phyloP scores from a whole-genome alignment of 2,797 vertebrate genomes.

The Microchirus variegatus region DNA sequence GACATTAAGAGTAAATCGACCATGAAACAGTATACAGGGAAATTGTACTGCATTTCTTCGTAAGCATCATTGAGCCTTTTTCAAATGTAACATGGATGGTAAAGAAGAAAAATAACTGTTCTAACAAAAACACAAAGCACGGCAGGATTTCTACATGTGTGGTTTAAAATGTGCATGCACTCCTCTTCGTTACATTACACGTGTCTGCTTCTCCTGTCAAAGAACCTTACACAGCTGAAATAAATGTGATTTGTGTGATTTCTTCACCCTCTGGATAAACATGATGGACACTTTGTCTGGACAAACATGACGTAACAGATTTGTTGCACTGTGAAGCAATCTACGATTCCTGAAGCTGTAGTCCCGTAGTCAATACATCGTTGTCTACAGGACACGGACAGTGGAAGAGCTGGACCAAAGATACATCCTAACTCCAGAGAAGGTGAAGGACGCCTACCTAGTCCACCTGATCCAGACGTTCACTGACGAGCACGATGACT shows the following conservation, averaged over 20 bases:
- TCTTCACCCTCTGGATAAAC: too few species aligned
- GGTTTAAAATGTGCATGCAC: too few species aligned
- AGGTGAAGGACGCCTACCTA: slow-evolving; percentile 92
- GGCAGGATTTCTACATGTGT: too few species aligned
- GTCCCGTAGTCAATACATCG: too few species aligned
- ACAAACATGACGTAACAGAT: too few species aligned
- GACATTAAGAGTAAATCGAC: neutral
- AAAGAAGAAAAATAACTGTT: too few species aligned
- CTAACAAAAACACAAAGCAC: neutral
- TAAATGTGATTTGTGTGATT: too few species aligned
- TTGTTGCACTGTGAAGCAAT: too few species aligned
- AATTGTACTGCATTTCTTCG: neutral
- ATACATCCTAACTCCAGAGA: slow-evolving; percentile 93
- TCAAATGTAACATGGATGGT: too few species aligned
- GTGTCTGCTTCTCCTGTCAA: neutral
- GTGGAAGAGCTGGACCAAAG: slow-evolving; percentile 93
- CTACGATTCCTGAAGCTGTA: neutral
- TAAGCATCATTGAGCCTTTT: too few species aligned
- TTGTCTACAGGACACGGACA: slow-evolving; percentile 82
- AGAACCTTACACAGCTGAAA: neutral
- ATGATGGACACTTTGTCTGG: too few species aligned
- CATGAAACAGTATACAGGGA: neutral
- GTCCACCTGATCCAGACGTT: slow-evolving; percentile 93
- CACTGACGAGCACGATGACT: slow-evolving; percentile 90
- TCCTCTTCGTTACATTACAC: neutral